Conservation (phyloP, 1,140 invertebrate genomes). For the Penaeus japonicus region DNA sequence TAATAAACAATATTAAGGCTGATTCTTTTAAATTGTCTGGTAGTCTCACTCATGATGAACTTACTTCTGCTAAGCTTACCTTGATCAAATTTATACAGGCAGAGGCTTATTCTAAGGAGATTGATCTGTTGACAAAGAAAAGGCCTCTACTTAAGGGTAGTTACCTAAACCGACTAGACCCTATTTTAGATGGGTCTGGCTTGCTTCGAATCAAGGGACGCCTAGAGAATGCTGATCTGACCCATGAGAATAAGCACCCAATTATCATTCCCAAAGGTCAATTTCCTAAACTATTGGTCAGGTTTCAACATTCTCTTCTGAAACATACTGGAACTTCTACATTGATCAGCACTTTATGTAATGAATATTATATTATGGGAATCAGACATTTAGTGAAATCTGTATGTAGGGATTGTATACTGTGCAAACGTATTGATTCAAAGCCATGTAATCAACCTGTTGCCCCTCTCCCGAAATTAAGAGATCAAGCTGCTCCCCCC, state of each 20-base stretch:
- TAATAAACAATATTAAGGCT: too few species aligned
- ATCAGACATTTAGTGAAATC: conserved; percentile 11
- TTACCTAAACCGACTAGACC: neutral
- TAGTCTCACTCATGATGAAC: neutral
- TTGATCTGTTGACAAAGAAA: neutral
- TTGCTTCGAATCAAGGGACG: conserved; percentile 26
- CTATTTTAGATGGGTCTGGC: conserved; percentile 9
- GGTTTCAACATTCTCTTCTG: conserved; percentile 17
- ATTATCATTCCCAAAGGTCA: conserved; percentile 22
- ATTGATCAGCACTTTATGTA: neutral
- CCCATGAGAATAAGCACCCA: conserved; percentile 29
- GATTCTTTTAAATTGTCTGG: too few species aligned
- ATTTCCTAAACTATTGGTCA: neutral
- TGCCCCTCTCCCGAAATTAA: conserved; percentile 4
- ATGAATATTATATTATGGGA: conserved; percentile 27
- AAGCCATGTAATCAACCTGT: neutral
- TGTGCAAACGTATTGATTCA: neutral
- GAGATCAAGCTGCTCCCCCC: conserved; percentile 9
- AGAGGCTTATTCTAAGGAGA: neutral
- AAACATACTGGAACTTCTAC: conserved; percentile 24
- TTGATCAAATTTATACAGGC: neutral
- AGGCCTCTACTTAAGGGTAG: neutral
- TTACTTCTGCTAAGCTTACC: neutral
- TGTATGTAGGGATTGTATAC: conserved; percentile 18
- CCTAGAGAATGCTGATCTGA: neutral